Base-by-base conservation (phyloP, 2,113 vertebrate genomes). In the Poeciliopsis prolifica region DNA sequence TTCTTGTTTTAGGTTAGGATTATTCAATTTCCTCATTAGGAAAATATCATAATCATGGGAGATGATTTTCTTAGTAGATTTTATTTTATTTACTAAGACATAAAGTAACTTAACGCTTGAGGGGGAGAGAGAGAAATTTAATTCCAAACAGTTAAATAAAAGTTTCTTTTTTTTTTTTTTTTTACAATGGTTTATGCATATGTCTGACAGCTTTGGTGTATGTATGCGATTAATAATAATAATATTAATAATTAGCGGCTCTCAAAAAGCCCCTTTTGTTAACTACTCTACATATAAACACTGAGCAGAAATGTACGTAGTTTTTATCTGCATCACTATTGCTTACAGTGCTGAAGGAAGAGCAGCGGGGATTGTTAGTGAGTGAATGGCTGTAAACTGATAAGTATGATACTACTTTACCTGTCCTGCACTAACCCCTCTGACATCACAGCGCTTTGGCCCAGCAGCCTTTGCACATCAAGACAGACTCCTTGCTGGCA, bases 371-470 rank as follows among this genome's bases (percentile, higher is more conserved):
- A 63, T 31, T 54, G 40, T 31, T 29, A 76, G 65, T 73, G 40
- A 42, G 12, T 66, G 74, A 19, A 17, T 48, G 15, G 74, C 35
- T 37, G 35, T 12, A 12, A 31, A 54, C 66, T 79, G 74, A 81
- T 65, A 11, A 10, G n/a, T 51, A 65, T 61, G 26, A 33, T 22
- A 70, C 74, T 73, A 65, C 40, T 66, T 19, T 3, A 67, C 40
- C 78, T 87, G 85, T 92, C 91, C 91, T 82, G 73, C 86, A 48
- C 64, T 88, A 88, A 93, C 90, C 86, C 84, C 15, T n/a, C 51
- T 87, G 84, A 79, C 87, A 70, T 91, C 92, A 87, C 62, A 9
- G 70, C 35, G 35, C 22, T 63, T 29, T 24, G 10, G 75, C 70
- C 78, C 72, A 81, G 81, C 85, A 75, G 91, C 86, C 88, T 82